A percentile compares a stretch with the other conserved stretches of the same genome.
Evolutionary conservation across 2,797 vertebrate species (phyloP).

Genomic region (Artibeus lituratus): DNA sequence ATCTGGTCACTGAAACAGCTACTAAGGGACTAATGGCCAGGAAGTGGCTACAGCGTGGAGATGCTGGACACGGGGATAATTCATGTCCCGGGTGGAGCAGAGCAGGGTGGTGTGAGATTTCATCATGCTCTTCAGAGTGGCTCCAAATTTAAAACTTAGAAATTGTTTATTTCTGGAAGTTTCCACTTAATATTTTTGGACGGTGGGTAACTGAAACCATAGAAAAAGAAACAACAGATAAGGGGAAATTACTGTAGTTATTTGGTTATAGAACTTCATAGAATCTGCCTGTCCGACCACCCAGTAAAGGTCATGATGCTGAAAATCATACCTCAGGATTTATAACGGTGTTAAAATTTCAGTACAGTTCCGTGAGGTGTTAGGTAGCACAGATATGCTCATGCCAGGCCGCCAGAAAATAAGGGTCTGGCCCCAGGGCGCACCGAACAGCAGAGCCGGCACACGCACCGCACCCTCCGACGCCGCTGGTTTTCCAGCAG

Average conservation of each 20-base stretch:
- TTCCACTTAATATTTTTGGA: background rate
- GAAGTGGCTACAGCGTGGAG: background rate
- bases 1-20: rapidly evolving
- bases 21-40: rapidly evolving
- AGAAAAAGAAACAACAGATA: background rate
- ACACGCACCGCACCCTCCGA: background rate
- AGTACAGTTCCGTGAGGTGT: background rate
- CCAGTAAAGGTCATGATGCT: background rate
- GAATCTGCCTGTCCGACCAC: background rate
- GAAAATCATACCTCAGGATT: background rate
- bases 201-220: background rate
- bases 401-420: background rate
- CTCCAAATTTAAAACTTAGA: background rate
- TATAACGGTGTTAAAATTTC: background rate
- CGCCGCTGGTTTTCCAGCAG: background rate
- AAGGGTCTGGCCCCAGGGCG: background rate
- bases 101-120: background rate
- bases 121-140: background rate
- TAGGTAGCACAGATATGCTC: background rate
- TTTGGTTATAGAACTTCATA: background rate
- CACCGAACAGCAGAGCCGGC: background rate
- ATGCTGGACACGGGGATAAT: background rate
- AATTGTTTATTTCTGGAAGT: background rate
- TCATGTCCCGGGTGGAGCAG: background rate
- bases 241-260: too few species aligned